These are phyloP conservation scores for Egretta garzetta DNA, from an alignment of 2,113 vertebrate species.

Conservation along the genomic window DNA sequence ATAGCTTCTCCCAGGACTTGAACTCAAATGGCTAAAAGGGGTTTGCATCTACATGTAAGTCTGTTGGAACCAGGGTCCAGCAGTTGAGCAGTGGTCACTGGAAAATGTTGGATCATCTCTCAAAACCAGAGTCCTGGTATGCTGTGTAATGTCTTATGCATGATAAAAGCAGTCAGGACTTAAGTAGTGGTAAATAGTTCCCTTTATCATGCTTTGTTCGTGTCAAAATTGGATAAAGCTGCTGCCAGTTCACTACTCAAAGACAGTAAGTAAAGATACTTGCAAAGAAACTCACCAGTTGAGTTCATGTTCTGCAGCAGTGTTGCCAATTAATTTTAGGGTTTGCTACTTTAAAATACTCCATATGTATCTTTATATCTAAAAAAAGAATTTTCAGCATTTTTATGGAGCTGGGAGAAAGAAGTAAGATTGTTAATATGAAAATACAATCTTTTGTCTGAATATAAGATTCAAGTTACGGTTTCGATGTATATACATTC, in stretches of 20 bases:
- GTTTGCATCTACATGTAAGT: not conserved
- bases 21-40: not conserved
- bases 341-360: not conserved
- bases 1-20: not conserved
- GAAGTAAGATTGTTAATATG: not conserved
- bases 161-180: not conserved
- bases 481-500: not conserved
- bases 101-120: not conserved
- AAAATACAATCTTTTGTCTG: not conserved
- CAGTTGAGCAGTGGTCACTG: accelerated
- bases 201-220: not conserved
- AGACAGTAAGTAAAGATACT: not conserved
- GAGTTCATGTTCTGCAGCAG: not conserved
- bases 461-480: not conserved
- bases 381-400: not conserved
- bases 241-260: not conserved
- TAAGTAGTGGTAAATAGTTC: not conserved
- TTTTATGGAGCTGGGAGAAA: not conserved
- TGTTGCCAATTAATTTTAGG: not conserved
- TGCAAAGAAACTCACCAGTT: not conserved
- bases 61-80: not conserved
- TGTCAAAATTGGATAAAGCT: not conserved
- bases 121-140: not conserved
- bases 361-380: not conserved
- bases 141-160: not conserved